Conservation (phyloP, 2,113 vertebrate genomes). For the Phasianus colchicus region DNA sequence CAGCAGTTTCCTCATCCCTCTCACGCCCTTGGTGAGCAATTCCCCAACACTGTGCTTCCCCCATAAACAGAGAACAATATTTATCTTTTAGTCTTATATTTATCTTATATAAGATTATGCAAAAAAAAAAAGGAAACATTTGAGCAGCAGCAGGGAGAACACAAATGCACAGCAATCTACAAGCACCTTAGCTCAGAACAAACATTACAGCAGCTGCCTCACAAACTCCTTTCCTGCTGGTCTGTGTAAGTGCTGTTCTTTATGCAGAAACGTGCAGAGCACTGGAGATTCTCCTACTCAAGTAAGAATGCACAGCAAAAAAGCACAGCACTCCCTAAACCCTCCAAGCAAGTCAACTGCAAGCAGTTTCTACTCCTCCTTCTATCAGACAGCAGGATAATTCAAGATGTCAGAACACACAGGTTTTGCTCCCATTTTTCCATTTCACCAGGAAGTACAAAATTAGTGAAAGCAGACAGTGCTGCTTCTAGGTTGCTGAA, state of each 20-base stretch:
- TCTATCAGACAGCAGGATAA: not conserved
- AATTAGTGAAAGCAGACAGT: not conserved
- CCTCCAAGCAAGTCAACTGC: not conserved
- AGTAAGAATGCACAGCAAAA: not conserved
- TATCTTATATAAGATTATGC: not conserved
- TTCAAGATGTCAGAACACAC: not conserved
- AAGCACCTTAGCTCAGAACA: not conserved
- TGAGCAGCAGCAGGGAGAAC: not conserved
- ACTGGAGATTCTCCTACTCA: not conserved
- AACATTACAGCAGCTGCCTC: not conserved
- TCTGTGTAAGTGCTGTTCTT: not conserved
- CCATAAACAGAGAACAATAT: not conserved
- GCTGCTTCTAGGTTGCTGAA: not conserved
- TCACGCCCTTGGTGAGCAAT: not conserved
- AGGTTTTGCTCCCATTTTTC: not conserved
- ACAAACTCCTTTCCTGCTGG: not conserved
- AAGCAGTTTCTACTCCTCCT: constrained; percentile 29
- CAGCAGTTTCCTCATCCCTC: not conserved
- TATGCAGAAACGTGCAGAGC: constrained; percentile 30
- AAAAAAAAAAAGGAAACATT: not conserved
- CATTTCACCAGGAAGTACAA: not conserved
- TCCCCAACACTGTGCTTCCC: not conserved
- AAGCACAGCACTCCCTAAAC: not conserved
- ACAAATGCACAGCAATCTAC: not conserved
- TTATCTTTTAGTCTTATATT: not conserved